Conservation (phyloP, 1,140 invertebrate genomes). For the Aphidius gifuensis region DNA sequence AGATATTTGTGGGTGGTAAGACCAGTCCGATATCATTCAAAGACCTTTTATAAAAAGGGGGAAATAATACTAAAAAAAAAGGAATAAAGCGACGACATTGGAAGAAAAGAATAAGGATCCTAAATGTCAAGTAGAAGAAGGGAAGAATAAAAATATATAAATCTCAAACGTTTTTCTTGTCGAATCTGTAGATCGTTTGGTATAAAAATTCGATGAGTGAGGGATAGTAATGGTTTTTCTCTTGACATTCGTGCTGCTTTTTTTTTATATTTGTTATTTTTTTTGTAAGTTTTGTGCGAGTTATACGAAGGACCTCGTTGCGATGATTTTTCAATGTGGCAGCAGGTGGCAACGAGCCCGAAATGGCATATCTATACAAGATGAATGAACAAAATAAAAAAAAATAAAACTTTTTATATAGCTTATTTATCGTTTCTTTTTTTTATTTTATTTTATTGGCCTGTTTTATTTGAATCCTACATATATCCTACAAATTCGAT, state of each 20-base stretch:
- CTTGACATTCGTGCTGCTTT: background rate
- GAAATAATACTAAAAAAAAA: background rate
- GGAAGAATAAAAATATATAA: constrained; percentile 13
- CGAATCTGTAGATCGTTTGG: constrained; percentile 5
- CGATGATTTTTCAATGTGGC: constrained; percentile 21
- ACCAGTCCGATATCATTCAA: background rate
- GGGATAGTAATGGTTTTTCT: constrained; percentile 1
- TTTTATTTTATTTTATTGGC: too few species aligned
- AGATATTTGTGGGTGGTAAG: too few species aligned
- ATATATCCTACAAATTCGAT: too few species aligned
- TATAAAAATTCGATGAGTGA: constrained; percentile 19
- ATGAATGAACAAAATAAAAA: too few species aligned
- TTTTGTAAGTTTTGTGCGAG: constrained; percentile 2
- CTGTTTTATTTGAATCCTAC: too few species aligned
- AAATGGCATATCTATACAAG: too few species aligned
- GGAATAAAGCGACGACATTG: background rate
- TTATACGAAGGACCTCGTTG: too few species aligned
- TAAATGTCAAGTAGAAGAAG: background rate
- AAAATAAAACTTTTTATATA: too few species aligned
- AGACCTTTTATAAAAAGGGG: constrained; percentile 2
- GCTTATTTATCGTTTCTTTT: too few species aligned
- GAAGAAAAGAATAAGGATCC: too few species aligned
- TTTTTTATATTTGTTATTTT: constrained; percentile 2
- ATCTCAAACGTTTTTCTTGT: constrained; percentile 14
- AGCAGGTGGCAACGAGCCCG: constrained; percentile 13